Evolutionary conservation across 2,797 vertebrate species (phyloP).

Genomic region (Acanthiza pusilla): DNA sequence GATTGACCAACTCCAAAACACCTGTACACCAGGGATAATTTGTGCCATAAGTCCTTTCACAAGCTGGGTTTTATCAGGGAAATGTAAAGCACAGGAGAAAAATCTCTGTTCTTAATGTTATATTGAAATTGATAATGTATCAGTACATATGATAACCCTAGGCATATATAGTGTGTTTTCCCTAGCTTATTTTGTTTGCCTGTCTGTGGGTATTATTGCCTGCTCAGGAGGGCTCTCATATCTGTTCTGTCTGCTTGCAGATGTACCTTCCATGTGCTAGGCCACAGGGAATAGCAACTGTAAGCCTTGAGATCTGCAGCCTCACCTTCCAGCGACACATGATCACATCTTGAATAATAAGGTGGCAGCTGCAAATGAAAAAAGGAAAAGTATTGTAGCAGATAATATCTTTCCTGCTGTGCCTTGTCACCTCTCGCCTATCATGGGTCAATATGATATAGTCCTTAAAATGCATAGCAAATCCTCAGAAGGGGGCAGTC

Average conservation of each 20-base stretch:
- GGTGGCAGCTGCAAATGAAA: not conserved
- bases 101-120: not conserved
- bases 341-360: not conserved
- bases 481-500: not conserved
- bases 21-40: not conserved
- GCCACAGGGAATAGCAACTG: constrained; percentile 6
- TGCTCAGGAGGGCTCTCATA: not conserved
- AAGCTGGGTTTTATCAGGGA: not conserved
- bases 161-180: not conserved
- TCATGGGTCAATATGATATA: not conserved
- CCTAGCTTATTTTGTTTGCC: not conserved
- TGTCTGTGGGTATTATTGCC: not conserved
- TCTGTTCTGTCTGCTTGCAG: constrained; percentile 14
- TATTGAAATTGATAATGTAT: not conserved
- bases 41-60: not conserved
- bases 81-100: not conserved
- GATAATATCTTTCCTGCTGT: not conserved
- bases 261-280: constrained; percentile 19
- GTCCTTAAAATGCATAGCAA: not conserved
- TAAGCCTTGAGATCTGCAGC: constrained; percentile 50
- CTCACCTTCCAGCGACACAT: not conserved
- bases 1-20: not conserved
- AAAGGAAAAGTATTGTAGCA: not conserved
- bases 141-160: not conserved
- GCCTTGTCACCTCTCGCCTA: not conserved